Evolutionary conservation across 2,113 vertebrate species (phyloP), one percentile per base, ranked within the genome.

Genomic region (Passer domesticus): DNA sequence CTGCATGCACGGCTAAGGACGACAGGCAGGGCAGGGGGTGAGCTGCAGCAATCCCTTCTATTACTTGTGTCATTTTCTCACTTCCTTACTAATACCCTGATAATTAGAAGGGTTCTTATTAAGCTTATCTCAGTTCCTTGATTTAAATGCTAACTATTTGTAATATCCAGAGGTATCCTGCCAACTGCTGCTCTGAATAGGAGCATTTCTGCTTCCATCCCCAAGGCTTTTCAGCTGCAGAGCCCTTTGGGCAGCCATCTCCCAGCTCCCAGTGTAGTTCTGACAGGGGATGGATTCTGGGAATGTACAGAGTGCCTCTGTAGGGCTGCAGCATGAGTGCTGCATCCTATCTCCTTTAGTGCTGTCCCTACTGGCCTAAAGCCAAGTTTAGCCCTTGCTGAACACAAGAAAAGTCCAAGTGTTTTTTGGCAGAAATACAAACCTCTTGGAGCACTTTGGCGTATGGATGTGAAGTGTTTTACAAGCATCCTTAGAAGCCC

Each of bases 391-490:
- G 90, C 85, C 96, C 88, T 92, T 73, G 79, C 90, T 84, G 88
- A 94, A 90, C 64, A 75, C 44, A 90, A 84, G 92, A 94, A 93
- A 94, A 93, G 91, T 96, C 94, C 86, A 76, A 96, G 93, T 93
- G 94, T 88, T 95, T 96, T 96, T 92, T 96, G 95, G 93, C 94
- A 96, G 94, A 88, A 96, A 66, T 50, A 78, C 96, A 97, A 92
- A 94, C 88, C 93, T 89, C 88, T 96, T 96, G 90, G 94, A 93
- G 93, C 96, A 92, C 95, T 96, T 97, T 68, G 92, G 92, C 77
- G 9, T 96, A 86, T 90, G 96, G 94, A 95, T 95, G 92, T 96
- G 96, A 96, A 96, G 92, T 95, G 93, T 96, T 97, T 96, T 96
- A 96, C 93, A 96, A 96, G 96, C 93, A 90, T 90, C 77, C 80